Evolutionary conservation across 1,140 invertebrate genomes (phyloP).

Genomic region (Sarcophaga peregrina): DNA sequence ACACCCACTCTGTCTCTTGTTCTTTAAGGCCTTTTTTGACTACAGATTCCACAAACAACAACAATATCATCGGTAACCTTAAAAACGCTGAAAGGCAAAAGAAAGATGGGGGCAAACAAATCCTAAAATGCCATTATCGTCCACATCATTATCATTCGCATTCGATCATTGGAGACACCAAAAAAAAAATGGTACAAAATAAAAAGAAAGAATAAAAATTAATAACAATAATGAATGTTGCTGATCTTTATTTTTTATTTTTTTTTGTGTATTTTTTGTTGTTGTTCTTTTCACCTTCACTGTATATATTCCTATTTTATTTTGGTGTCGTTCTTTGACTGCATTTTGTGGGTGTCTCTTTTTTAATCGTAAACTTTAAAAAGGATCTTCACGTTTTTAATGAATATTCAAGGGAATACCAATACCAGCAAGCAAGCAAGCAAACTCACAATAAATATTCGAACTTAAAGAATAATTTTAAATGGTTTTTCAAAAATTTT

Average conservation of each 20-base stretch:
- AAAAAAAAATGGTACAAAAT: neutral
- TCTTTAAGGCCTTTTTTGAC: neutral
- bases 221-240: conserved; percentile 32
- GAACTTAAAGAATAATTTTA: too few relatives aligned
- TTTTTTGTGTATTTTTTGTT: neutral
- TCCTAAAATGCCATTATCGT: conserved; percentile 32
- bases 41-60: conserved; percentile 6
- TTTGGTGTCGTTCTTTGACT: neutral
- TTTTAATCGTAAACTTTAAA: conserved; percentile 12
- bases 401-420: neutral
- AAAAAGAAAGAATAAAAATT: neutral
- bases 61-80: neutral
- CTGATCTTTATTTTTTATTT: neutral
- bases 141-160: conserved; percentile 36
- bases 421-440: too few relatives aligned
- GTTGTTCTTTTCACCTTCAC: neutral
- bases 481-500: too few relatives aligned
- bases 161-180: conserved; percentile 40
- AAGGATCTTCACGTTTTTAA: neutral
- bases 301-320: neutral
- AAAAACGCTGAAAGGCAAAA: neutral
- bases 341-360: conserved; percentile 18
- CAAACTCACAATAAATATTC: too few relatives aligned
- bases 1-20: conserved; percentile 37
- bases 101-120: neutral